Evolutionary conservation across 2,888 invertebrate genomes (phyloP).

Genomic region (Gastrophysa polygoni): DNA sequence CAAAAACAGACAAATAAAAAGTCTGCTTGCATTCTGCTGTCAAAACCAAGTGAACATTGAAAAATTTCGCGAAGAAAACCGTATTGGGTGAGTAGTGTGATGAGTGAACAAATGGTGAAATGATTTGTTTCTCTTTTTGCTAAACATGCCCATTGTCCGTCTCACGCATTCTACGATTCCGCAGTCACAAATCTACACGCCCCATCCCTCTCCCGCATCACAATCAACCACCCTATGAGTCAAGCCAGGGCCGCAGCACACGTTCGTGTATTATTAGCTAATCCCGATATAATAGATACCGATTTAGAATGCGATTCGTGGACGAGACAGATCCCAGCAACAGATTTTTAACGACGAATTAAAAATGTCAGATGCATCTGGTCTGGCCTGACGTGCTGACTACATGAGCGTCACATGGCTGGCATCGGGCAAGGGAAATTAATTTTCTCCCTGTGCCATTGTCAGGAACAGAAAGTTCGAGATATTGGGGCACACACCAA

Average conservation of each 20-base stretch:
- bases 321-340: slow-evolving; percentile 15
- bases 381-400: slow-evolving; percentile 12
- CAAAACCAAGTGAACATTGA: too few relatives aligned
- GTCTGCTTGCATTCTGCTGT: too few relatives aligned
- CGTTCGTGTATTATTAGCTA: slow-evolving; percentile 15
- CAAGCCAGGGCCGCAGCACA: slow-evolving; percentile 1
- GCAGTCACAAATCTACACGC: too few relatives aligned
- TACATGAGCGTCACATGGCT: not conserved
- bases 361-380: slow-evolving; percentile 32
- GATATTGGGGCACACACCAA: not conserved
- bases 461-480: not conserved
- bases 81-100: too few relatives aligned
- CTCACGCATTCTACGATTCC: too few relatives aligned
- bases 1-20: too few relatives aligned
- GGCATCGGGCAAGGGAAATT: not conserved
- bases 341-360: slow-evolving; percentile 25
- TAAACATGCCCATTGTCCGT: too few relatives aligned
- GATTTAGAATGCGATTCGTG: slow-evolving; percentile 25
- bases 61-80: too few relatives aligned
- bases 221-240: not conserved
- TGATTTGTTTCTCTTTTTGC: too few relatives aligned
- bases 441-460: not conserved
- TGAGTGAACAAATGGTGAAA: too few relatives aligned
- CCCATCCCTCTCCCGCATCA: not conserved
- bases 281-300: slow-evolving; percentile 13